A percentile compares a stretch with the other conserved stretches of the same genome.
Conservation (phyloP, 2,113 vertebrate genomes). For the Sylvilagus bachmani region DNA sequence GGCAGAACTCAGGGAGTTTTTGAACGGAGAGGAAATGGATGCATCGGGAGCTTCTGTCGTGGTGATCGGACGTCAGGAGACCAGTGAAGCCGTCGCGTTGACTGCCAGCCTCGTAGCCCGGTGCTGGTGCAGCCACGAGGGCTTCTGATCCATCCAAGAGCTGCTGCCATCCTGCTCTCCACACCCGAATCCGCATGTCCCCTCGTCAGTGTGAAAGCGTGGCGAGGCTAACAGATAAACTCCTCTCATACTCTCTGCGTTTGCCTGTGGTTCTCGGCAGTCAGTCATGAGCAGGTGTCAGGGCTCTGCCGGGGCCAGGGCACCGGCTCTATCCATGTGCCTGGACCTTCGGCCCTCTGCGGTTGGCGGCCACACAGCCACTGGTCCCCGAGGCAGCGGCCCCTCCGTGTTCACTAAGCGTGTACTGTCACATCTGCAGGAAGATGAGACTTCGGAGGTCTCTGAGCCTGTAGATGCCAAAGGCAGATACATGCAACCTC, state of each 20-base stretch:
- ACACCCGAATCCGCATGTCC: constrained; percentile 73
- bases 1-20: constrained; percentile 79
- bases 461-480: neutral
- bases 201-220: constrained; percentile 80
- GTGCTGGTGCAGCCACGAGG: constrained; percentile 77
- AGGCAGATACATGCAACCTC: neutral
- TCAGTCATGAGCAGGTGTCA: constrained; percentile 60
- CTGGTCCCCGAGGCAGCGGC: rapidly evolving
- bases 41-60: constrained; percentile 76
- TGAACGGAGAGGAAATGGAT: constrained; percentile 82
- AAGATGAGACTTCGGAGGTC: neutral
- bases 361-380: rapidly evolving
- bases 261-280: constrained; percentile 51
- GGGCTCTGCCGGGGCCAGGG: constrained; percentile 67
- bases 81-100: constrained; percentile 78
- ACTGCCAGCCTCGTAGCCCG: constrained; percentile 79
- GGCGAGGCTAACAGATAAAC: constrained; percentile 66
- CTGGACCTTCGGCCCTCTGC: rapidly evolving
- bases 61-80: constrained; percentile 82
- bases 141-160: constrained; percentile 84
- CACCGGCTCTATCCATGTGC: neutral
- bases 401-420: rapidly evolving
- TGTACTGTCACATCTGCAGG: neutral
- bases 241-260: neutral
- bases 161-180: constrained; percentile 79